Base-by-base conservation (phyloP, 1,140 invertebrate species). In the Dendrolimus punctatus region DNA sequence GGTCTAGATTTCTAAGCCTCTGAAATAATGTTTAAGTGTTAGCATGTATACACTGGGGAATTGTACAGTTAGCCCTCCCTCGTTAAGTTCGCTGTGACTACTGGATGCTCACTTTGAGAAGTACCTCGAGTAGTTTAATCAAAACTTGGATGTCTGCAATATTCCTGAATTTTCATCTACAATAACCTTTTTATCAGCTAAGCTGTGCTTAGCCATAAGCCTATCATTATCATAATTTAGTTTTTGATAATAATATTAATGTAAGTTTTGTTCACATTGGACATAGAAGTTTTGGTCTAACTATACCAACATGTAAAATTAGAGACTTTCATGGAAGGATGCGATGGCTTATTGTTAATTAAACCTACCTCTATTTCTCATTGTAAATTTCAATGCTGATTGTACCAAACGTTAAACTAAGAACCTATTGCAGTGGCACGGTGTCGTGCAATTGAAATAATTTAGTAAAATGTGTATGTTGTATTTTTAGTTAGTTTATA, bases 381-480 rank as follows among this genome's bases (percentile, higher is more conserved):
- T 80, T 88, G 82, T 87, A 87, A 88, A 87, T 87, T 84, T 84
- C 78, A 85, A 84, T 84, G 73, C 81, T 79, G 71, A 80, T 80
- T 68, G 75, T 84, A 86, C 83, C 80, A 84, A 86, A 86, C 80
- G 60, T 72, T 82, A 84, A 74, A 71, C 74, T 85, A 83, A 81
- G 77, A 77, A 69, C 62, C 58, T 54, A 60, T 65, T 60, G 68
- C 63, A 71, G 69, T 62, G 60, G 60, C 56, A 63, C 68, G 68
- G 61, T 69, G 63, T 66, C 73, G 72, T 62, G 64, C 70, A 74
- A 72, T 74, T 79, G 72, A 71, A 73, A 73, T 80, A 78, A 80
- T 78, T 83, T 88, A 88, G 82, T 83, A 86, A 87, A 82, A 85
- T 81, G 78, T 86, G 85, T 87, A 87, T 87, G 82, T 85, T 86